Percentiles rank a stretch among this genome's conserved stretches.
Conservation (phyloP, 1,140 invertebrate species). For the Drosophila simulans region DNA sequence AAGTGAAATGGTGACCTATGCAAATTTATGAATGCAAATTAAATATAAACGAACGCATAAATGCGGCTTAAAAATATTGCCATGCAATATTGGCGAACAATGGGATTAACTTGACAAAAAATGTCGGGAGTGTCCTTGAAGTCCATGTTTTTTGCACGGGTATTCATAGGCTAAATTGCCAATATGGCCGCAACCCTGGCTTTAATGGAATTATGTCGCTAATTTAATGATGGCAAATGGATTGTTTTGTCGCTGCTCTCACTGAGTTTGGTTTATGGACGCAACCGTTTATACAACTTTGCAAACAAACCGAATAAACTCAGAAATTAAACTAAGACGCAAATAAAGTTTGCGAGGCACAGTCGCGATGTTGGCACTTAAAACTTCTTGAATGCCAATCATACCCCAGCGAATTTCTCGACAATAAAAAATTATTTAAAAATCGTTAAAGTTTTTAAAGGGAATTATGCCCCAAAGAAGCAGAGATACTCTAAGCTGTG, state of each 20-base stretch:
- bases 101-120: constrained; percentile 31
- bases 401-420: constrained; percentile 33
- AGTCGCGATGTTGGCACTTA: constrained; percentile 28
- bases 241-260: background rate
- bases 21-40: constrained; percentile 54
- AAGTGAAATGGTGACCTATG: constrained; percentile 19
- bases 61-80: constrained; percentile 23
- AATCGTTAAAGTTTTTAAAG: constrained; percentile 75
- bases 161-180: constrained; percentile 11
- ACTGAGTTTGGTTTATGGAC: constrained; percentile 7
- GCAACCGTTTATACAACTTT: constrained; percentile 33
- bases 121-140: constrained; percentile 21
- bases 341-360: constrained; percentile 25
- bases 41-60: constrained; percentile 51
- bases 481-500: constrained; percentile 59
- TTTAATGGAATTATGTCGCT: constrained; percentile 20
- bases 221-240: background rate
- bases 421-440: constrained; percentile 79
- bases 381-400: constrained; percentile 52
- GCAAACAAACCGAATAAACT: constrained; percentile 28
- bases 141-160: constrained; percentile 1
- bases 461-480: constrained; percentile 58
- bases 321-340: constrained; percentile 44
- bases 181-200: background rate
- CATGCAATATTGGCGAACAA: constrained; percentile 19